Conservation (phyloP, 2,113 vertebrate genomes). For the Hemiprocne comata region DNA sequence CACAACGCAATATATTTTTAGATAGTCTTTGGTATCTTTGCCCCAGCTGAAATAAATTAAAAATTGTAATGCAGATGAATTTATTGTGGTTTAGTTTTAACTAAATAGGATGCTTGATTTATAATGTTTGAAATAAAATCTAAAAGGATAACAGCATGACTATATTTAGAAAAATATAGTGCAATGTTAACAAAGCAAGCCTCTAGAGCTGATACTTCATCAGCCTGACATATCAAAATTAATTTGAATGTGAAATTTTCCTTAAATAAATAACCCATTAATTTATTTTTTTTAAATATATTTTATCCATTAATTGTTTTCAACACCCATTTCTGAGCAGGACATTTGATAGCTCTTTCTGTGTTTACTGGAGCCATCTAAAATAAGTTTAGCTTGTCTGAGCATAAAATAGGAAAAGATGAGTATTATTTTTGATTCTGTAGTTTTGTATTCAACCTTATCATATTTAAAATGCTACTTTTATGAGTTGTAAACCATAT, state of each 20-base stretch:
- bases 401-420: constrained; percentile 2
- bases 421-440: constrained; percentile 11
- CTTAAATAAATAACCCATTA: constrained; percentile 25
- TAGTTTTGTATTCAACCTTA: constrained; percentile 6
- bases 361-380: not conserved
- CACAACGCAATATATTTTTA: not conserved
- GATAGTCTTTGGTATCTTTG: not conserved
- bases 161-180: constrained; percentile 47
- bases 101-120: constrained; percentile 21
- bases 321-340: not conserved
- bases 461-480: constrained; percentile 59
- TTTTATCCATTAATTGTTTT: constrained; percentile 24
- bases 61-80: not conserved
- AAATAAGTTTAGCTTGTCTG: not conserved
- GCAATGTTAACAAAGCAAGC: not conserved
- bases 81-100: not conserved
- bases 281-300: not conserved
- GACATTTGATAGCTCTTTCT: not conserved
- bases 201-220: constrained; percentile 29
- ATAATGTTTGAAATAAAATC: constrained; percentile 30
- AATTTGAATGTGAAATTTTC: constrained; percentile 16
- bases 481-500: constrained; percentile 45
- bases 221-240: constrained; percentile 15
- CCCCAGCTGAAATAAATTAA: constrained; percentile 14
- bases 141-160: constrained; percentile 36